A percentile compares a stretch with the other conserved stretches of the same genome.
phyloP scores from a whole-genome alignment of 1,140 invertebrate species.

The Phthorimaea operculella region DNA sequence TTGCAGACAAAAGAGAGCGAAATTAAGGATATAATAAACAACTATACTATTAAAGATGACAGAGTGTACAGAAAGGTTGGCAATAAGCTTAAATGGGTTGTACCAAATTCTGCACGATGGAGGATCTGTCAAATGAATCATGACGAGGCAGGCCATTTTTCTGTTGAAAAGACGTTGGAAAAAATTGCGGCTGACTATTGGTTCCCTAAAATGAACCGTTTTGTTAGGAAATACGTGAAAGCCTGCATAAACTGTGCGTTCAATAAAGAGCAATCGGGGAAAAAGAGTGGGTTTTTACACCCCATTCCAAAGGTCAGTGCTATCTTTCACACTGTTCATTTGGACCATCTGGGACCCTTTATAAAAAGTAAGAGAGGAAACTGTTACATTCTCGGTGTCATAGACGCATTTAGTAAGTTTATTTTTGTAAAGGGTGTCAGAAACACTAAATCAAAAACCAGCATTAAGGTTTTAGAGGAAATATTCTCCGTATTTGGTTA shows the following conservation, averaged over 20 bases:
- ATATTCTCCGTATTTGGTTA: not conserved
- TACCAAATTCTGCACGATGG: slow-evolving; percentile 17
- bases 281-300: slow-evolving; percentile 8
- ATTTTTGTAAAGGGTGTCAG: slow-evolving; percentile 5
- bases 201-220: slow-evolving; percentile 20
- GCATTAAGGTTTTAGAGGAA: slow-evolving; percentile 8
- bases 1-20: slow-evolving; percentile 2
- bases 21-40: slow-evolving; percentile 6
- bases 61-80: slow-evolving; percentile 7
- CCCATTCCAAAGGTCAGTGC: slow-evolving; percentile 6
- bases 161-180: slow-evolving; percentile 19
- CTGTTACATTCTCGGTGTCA: slow-evolving; percentile 31
- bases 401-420: slow-evolving; percentile 36
- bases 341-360: slow-evolving; percentile 16
- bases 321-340: slow-evolving; percentile 9
- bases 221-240: slow-evolving; percentile 9
- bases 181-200: slow-evolving; percentile 16
- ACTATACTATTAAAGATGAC: slow-evolving; percentile 3
- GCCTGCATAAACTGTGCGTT: slow-evolving; percentile 10
- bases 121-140: slow-evolving; percentile 19
- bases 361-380: slow-evolving; percentile 25
- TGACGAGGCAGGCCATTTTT: slow-evolving; percentile 19
- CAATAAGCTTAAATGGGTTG: slow-evolving; percentile 11
- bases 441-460: slow-evolving; percentile 9
- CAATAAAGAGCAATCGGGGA: slow-evolving; percentile 10